phyloP scores from a whole-genome alignment of 1,140 invertebrate genomes.

The Drosophila nigromelanica region DNA sequence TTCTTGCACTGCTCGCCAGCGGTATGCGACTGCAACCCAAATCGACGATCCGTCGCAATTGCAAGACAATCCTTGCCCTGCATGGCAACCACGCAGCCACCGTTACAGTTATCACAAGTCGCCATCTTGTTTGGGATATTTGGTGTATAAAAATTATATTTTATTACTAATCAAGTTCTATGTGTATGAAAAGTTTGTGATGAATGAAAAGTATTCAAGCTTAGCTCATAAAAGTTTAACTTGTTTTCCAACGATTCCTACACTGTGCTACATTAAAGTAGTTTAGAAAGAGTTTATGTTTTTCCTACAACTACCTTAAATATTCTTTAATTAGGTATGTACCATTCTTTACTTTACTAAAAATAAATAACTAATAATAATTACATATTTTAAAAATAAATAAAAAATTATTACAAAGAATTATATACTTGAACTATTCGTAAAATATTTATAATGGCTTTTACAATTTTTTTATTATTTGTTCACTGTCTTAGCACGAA shows the following conservation, averaged over 20 bases:
- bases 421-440: too few relatives aligned
- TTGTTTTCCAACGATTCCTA: background rate
- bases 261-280: too few relatives aligned
- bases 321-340: too few relatives aligned
- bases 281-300: too few relatives aligned
- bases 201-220: background rate
- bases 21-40: constrained; percentile 73
- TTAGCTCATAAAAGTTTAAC: background rate
- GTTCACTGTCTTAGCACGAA: too few relatives aligned
- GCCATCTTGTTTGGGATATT: constrained; percentile 84
- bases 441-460: too few relatives aligned
- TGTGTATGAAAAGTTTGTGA: background rate
- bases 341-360: too few relatives aligned
- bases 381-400: too few relatives aligned
- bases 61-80: constrained; percentile 98
- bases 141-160: background rate
- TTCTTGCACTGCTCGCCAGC: constrained; percentile 94
- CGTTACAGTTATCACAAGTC: constrained; percentile 94
- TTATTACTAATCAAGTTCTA: background rate
- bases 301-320: too few relatives aligned
- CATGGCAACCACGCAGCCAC: constrained; percentile 98
- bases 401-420: too few relatives aligned
- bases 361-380: too few relatives aligned
- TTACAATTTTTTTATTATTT: too few relatives aligned
- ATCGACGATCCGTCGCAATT: constrained; percentile 87